Percentiles rank a stretch among this genome's conserved stretches.
These are phyloP conservation scores for Drosophila nigrodunni DNA, from an alignment of 1,140 invertebrate species.

Conservation along the genomic window DNA sequence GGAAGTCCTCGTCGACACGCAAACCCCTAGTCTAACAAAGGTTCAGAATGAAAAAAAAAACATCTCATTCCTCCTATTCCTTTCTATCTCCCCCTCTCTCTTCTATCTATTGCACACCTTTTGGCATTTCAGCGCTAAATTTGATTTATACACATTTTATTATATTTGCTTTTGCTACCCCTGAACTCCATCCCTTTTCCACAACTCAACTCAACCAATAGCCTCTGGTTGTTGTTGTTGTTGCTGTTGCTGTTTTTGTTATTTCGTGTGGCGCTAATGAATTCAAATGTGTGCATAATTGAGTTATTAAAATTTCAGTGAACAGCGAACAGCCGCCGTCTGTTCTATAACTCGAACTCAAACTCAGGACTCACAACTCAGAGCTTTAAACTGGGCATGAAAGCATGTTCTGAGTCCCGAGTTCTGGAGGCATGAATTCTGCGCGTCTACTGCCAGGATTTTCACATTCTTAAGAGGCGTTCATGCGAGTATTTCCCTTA, in stretches of 20 bases:
- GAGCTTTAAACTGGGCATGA: too few relatives aligned
- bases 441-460: constrained; percentile 25
- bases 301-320: constrained; percentile 82
- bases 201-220: background rate
- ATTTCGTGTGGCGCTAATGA: constrained; percentile 71
- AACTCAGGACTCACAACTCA: background rate
- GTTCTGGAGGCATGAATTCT: background rate
- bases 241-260: constrained; percentile 38
- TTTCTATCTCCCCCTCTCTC: constrained; percentile 1
- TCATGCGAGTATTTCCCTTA: constrained; percentile 56
- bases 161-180: constrained; percentile 65
- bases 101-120: constrained; percentile 40
- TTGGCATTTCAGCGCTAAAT: constrained; percentile 76
- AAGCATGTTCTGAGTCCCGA: background rate
- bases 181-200: constrained; percentile 2
- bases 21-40: constrained; percentile 30
- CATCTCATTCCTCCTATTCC: background rate
- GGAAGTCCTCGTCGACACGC: constrained; percentile 41
- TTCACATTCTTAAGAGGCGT: constrained; percentile 69
- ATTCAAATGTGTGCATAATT: constrained; percentile 83
- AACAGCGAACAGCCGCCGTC: constrained; percentile 38
- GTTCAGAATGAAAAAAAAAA: constrained; percentile 13
- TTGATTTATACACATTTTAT: constrained; percentile 83
- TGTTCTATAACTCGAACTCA: constrained; percentile 14
- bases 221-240: constrained; percentile 23